Evolutionary conservation across 2,113 vertebrate species (phyloP).

Genomic region (Cyprinodon tularosa): DNA sequence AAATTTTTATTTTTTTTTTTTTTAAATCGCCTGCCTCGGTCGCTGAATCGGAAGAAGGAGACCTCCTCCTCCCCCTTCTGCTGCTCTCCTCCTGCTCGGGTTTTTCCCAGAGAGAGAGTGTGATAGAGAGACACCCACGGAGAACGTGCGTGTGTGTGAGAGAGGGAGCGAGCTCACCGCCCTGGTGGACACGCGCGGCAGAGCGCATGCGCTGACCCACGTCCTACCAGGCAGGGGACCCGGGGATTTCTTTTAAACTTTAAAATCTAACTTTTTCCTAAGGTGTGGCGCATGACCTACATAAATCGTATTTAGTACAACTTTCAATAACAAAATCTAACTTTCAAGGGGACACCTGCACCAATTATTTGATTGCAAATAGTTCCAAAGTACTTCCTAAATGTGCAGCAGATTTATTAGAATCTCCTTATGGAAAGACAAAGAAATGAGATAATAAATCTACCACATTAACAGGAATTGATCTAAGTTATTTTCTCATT

Average conservation of each 20-base stretch:
- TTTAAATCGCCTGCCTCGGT: slow-evolving; percentile 30
- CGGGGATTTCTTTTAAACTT: not conserved
- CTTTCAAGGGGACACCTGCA: too few species aligned
- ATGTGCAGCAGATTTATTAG: not conserved
- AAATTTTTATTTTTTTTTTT: slow-evolving; percentile 6
- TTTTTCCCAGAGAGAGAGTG: slow-evolving; percentile 63
- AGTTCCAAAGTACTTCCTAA: not conserved
- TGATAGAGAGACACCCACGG: slow-evolving; percentile 7
- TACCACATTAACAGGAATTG: too few species aligned
- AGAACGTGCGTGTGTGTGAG: not conserved
- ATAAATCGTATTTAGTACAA: not conserved
- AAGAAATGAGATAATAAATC: too few species aligned
- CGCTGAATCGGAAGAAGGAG: slow-evolving; percentile 42
- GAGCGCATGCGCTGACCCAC: slow-evolving; percentile 80
- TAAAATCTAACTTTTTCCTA: not conserved
- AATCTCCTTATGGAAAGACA: too few species aligned
- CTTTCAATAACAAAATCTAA: not conserved
- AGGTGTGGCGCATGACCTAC: not conserved
- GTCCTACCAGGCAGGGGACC: not conserved
- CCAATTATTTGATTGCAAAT: too few species aligned
- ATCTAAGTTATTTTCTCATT: not conserved
- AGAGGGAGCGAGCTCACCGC: slow-evolving; percentile 75
- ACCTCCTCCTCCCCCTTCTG: slow-evolving; percentile 39
- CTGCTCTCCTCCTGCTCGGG: slow-evolving; percentile 58
- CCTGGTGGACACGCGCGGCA: slow-evolving; percentile 67